Evolutionary conservation across 2,113 vertebrate genomes (phyloP).

Genomic region (Cyanoderma ruficeps): DNA sequence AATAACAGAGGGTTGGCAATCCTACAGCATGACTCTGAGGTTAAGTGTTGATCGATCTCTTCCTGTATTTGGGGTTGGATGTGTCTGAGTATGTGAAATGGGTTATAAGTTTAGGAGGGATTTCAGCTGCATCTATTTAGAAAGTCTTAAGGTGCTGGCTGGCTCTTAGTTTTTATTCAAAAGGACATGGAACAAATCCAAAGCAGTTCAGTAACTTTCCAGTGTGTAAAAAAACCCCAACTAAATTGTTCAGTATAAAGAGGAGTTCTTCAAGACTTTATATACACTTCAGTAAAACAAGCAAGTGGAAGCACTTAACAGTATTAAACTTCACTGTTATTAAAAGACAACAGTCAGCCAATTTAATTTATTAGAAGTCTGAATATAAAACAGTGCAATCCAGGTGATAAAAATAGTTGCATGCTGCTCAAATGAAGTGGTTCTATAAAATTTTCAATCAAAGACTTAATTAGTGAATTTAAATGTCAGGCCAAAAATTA

Average conservation of each 20-base stretch:
- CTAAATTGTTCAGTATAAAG: not conserved
- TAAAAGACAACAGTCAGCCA: not conserved
- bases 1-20: not conserved
- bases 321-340: not conserved
- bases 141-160: not conserved
- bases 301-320: not conserved
- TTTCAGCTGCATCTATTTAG: not conserved
- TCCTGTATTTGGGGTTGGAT: not conserved
- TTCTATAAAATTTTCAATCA: not conserved
- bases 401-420: not conserved
- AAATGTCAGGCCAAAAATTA: conserved; percentile 4
- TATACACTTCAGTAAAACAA: not conserved
- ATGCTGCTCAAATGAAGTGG: not conserved
- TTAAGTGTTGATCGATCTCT: not conserved
- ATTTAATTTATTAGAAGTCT: not conserved
- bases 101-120: not conserved
- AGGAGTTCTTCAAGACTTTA: not conserved
- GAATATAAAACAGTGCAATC: not conserved
- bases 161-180: not conserved
- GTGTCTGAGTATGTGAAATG: not conserved
- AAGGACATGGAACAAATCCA: not conserved
- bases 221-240: not conserved
- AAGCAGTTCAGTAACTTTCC: not conserved
- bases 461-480: not conserved
- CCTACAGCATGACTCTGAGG: not conserved